Base-by-base conservation (phyloP, 2,113 vertebrate species). In the Cyanistes caeruleus region DNA sequence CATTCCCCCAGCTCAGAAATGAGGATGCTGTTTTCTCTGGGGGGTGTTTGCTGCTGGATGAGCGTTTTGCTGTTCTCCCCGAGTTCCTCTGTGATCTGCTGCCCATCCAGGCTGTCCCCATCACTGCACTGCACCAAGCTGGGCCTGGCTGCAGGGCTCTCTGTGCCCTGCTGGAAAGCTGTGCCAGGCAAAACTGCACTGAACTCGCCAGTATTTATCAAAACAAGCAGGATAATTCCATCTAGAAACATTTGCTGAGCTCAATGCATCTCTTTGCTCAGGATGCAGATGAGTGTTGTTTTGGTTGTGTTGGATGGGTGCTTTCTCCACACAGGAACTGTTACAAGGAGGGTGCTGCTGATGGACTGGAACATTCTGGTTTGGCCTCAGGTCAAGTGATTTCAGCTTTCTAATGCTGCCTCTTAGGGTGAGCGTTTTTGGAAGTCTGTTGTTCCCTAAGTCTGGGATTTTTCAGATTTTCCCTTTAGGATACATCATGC, bases 101-200 rank as follows among this genome's bases (percentile, higher is more conserved):
- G 72, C 30, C 35, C 30, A 52, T 46, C 24, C 64, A 16, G n/a
- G 46, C 2, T 27, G 31, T 27, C 35, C 28, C 74, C 31, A 15
- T 5, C 8, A 0, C n/a, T 27, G 37, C 12, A 0, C 14, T 41
- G 46, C 19, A 1, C 9, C 5, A 9, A 7, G 35, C 59, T 28
- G n/a, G 41, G 49, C 17, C 62, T 30, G n/a, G 24, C 18, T 72
- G 44, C 58, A 31, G 48, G 11, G 5, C 24, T 55, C 55, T 24
- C 5, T n/a, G 64, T 15, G 24, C 28, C 4, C 51, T 52, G 51
- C 81, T 64, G 28, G 15, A 13, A 3, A 24, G 69, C 44, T 24
- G 11, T 14, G 73, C 51, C 51, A n/a, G 52, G 8, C 7, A 56
- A 15, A 18, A n/a, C 31, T 25, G 68, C 28, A 3, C 67, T 13